A percentile compares a stretch with the other conserved stretches of the same genome.
Conservation (phyloP, 2,888 invertebrate genomes). For the Drosophila tripunctata region DNA sequence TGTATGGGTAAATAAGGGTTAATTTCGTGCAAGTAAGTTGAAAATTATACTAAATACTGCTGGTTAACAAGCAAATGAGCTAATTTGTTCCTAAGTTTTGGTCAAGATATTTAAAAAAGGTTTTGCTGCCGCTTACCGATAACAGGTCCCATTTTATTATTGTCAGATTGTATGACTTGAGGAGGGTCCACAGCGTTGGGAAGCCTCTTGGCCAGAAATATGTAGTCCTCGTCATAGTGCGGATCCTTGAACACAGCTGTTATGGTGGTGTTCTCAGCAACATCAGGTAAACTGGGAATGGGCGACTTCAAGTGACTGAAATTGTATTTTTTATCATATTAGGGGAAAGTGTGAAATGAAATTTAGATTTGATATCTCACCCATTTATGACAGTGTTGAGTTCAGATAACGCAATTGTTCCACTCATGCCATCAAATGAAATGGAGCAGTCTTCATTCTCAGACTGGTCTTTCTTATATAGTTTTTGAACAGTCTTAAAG, state of each 20-base stretch:
- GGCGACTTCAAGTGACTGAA: slow-evolving; percentile 88
- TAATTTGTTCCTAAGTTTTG: neutral
- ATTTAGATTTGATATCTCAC: slow-evolving; percentile 85
- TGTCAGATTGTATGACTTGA: slow-evolving; percentile 90
- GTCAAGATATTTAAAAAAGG: neutral
- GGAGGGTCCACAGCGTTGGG: slow-evolving; percentile 89
- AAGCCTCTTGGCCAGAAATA: slow-evolving; percentile 91
- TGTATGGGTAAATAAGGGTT: neutral
- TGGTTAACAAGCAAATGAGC: neutral
- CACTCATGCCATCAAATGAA: slow-evolving; percentile 92
- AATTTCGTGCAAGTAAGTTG: neutral
- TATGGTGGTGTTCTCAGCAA: slow-evolving; percentile 86
- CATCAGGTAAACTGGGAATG: slow-evolving; percentile 88
- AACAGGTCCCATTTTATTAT: slow-evolving; percentile 89
- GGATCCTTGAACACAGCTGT: slow-evolving; percentile 93
- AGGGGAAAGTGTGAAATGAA: neutral
- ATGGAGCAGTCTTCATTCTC: slow-evolving; percentile 86
- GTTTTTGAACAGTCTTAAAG: slow-evolving; percentile 88
- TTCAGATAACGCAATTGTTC: slow-evolving; percentile 90
- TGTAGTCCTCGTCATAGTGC: slow-evolving; percentile 88
- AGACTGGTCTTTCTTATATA: slow-evolving; percentile 87
- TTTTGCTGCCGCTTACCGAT: slow-evolving; percentile 87
- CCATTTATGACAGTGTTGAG: slow-evolving; percentile 89
- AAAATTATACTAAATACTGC: neutral
- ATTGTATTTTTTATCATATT: neutral